Evolutionary conservation across 2,797 vertebrate species (phyloP).

Genomic region (Buceros bicornis): DNA sequence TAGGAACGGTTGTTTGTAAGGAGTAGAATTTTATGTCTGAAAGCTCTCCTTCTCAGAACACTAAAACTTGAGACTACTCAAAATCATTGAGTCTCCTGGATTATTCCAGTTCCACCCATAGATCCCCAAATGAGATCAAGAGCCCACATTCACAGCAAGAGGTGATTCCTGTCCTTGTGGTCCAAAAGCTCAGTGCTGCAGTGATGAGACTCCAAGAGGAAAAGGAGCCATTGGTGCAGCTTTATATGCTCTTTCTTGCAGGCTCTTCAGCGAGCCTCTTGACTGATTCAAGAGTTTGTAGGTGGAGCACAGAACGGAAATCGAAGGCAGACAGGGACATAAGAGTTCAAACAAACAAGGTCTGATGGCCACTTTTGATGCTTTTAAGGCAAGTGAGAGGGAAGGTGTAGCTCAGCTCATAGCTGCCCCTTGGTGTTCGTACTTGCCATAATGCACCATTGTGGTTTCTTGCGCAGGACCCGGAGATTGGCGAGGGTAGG

Average conservation of each 20-base stretch:
- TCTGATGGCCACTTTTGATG: not conserved
- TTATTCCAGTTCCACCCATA: not conserved
- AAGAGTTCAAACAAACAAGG: not conserved
- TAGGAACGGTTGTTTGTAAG: conserved; percentile 9
- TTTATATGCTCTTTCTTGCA: not conserved
- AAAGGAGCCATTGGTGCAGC: not conserved
- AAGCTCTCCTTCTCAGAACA: not conserved
- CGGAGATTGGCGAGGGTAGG: accelerated
- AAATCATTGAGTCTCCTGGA: not conserved
- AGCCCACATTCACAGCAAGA: not conserved
- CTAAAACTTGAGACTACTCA: not conserved
- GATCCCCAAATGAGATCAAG: not conserved
- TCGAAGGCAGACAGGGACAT: not conserved
- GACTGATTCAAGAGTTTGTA: not conserved
- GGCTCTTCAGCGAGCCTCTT: conserved; percentile 3
- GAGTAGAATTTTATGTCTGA: not conserved
- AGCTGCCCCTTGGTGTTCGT: not conserved
- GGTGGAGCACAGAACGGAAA: not conserved
- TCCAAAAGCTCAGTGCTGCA: not conserved
- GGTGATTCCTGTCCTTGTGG: not conserved
- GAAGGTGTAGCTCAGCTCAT: not conserved
- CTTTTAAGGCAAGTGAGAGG: not conserved
- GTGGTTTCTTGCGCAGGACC: not conserved
- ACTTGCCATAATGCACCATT: not conserved
- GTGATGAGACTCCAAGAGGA: not conserved